Evolutionary conservation across 2,888 invertebrate species (phyloP).

Genomic region (Tanypteryx hageni): DNA sequence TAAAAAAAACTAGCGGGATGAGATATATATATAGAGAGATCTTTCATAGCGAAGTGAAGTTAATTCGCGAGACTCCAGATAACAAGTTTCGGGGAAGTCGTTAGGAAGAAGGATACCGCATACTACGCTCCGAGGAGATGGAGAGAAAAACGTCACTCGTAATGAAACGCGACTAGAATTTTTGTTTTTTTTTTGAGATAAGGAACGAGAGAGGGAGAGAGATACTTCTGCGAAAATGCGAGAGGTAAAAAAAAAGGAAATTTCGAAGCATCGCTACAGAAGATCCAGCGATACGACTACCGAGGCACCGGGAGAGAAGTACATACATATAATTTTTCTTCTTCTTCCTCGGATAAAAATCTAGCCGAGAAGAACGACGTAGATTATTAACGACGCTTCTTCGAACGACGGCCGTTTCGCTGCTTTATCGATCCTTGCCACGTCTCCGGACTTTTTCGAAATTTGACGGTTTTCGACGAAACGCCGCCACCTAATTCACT

Average conservation of each 20-base stretch:
- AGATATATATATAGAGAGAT: too few species aligned
- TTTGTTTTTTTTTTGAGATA: not conserved
- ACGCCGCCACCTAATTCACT: too few species aligned
- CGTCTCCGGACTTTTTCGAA: not conserved
- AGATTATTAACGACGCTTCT: not conserved
- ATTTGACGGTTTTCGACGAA: too few species aligned
- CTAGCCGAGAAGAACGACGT: not conserved
- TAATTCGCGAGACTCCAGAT: too few species aligned
- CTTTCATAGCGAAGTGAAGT: too few species aligned
- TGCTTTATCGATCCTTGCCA: not conserved
- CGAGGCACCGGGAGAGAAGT: not conserved
- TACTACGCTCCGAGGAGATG: not conserved
- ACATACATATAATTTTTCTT: not conserved
- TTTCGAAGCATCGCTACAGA: not conserved
- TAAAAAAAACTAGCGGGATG: too few species aligned
- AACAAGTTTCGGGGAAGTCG: too few species aligned
- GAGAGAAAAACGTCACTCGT: not conserved
- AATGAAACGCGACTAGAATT: not conserved
- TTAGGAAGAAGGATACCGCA: too few species aligned
- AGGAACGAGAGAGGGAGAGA: not conserved
- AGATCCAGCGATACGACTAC: not conserved
- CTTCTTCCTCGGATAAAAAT: not conserved
- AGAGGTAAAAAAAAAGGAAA: not conserved
- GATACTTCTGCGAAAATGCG: not conserved
- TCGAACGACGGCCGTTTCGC: not conserved